Evolutionary conservation across 2,797 vertebrate genomes (phyloP).

Genomic region (Passerculus sandwichensis): DNA sequence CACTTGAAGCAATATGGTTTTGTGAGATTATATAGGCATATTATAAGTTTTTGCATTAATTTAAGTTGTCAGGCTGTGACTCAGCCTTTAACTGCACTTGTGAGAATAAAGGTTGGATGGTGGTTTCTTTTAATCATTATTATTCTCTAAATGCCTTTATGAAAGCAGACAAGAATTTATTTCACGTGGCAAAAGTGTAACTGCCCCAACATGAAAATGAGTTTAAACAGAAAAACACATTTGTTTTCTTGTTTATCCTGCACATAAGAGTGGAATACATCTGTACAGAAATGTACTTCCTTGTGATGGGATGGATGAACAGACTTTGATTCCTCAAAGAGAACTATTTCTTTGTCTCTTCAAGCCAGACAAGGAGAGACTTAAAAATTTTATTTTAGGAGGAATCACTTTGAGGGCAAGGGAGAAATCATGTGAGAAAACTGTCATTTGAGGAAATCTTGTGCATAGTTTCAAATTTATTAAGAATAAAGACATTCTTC

Average conservation of each 20-base stretch:
- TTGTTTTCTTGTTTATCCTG: neutral
- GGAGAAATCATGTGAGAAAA: neutral
- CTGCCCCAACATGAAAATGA: neutral
- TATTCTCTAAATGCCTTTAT: neutral
- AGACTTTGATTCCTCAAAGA: constrained; percentile 3
- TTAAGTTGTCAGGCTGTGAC: neutral
- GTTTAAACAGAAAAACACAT: neutral
- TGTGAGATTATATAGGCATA: neutral
- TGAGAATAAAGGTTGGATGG: neutral
- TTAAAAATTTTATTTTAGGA: neutral
- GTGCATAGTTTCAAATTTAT: constrained; percentile 3
- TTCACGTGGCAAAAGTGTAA: neutral
- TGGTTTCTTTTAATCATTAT: neutral
- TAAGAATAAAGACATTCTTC: constrained; percentile 32
- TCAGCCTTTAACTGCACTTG: neutral
- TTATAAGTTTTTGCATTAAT: neutral
- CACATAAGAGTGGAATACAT: neutral
- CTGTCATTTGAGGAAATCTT: neutral
- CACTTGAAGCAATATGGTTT: neutral
- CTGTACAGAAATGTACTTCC: neutral
- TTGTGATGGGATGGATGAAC: neutral
- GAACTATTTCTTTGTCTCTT: neutral
- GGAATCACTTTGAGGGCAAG: neutral
- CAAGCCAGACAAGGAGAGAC: neutral
- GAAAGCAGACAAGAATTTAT: neutral